Base-by-base conservation (phyloP, 2,113 vertebrate species). In the Paratilapia polleni region DNA sequence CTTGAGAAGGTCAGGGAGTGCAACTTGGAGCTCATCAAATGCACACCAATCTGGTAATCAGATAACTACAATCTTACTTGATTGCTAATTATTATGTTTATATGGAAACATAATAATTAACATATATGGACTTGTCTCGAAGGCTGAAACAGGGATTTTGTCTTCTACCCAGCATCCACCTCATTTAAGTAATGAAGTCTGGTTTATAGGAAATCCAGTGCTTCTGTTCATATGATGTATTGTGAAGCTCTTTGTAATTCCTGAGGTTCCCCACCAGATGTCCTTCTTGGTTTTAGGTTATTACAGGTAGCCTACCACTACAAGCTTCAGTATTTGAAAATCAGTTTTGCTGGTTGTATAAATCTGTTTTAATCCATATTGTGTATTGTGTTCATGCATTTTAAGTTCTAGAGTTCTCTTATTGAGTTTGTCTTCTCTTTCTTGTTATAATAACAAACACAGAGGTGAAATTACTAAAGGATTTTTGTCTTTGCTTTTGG, bases 231-330 rank as follows among this genome's bases (percentile, higher is more conserved):
- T 62, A 5, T 34, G 17, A 19, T 17, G 12, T 31, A 20, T 9
- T 14, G 19, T 49, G 24, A 10, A n/a, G 9, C 31, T 54, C 49
- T 38, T 47, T 86, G 83, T 76, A 2, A n/a, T 86, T 56, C n/a
- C 1, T 47, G 2, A 28, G 5, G 61, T 82, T 81, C 2, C 3
- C 87, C 91, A 91, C 87, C 76, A 89, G 84, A 58, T 90, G 88
- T 86, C 84, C 34, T 24, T 73, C 0, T 60, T 78, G 36, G 4
- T 77, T 82, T 1, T 2, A 73, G 15, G 78, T 80, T 63, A 26
- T 58, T 7, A 52, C 11, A 34, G 13, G 4, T 34, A 7, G 64
- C 64, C 3, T 15, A 19, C 5, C 64, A 47, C 41, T 26, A 68
- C 8, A 68, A 47, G 22, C n/a, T 68, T 12, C 64, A 49, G 43